Percentiles rank a stretch among this genome's conserved stretches.
phyloP scores from a whole-genome alignment of 2,888 invertebrate species.

The Byasa hedistus region DNA sequence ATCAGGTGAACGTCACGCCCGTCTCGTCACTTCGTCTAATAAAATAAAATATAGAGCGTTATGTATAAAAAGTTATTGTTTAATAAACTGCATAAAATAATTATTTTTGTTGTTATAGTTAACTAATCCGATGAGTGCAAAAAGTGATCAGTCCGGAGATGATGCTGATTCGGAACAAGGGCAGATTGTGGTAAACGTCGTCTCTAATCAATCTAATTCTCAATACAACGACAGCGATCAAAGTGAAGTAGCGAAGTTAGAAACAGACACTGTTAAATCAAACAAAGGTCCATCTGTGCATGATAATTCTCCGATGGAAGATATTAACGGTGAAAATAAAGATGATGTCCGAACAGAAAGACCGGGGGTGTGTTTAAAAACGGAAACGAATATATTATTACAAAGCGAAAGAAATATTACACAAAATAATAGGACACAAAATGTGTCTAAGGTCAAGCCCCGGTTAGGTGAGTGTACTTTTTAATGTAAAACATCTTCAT shows the following conservation, averaged over 20 bases:
- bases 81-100: neutral
- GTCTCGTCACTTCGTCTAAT: no score
- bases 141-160: conserved; percentile 53
- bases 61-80: neutral
- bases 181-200: conserved; percentile 36
- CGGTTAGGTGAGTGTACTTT: conserved; percentile 12
- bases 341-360: neutral
- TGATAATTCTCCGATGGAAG: neutral
- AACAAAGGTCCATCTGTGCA: neutral
- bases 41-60: neutral
- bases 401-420: conserved; percentile 11
- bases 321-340: neutral
- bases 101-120: conserved; percentile 46
- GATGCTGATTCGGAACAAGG: conserved; percentile 58
- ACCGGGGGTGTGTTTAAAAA: neutral
- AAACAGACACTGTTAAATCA: conserved; percentile 3
- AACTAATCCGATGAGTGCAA: conserved; percentile 57
- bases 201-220: conserved; percentile 20
- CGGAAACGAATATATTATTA: conserved; percentile 6
- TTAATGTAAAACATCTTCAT: neutral
- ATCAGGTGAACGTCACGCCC: no score
- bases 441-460: neutral
- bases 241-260: neutral
- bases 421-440: conserved; percentile 8
- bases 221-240: conserved; percentile 28